Percentiles rank a stretch among this genome's conserved stretches.
These are phyloP conservation scores for Popillia japonica DNA, from an alignment of 1,140 invertebrate species.

Conservation along the genomic window DNA sequence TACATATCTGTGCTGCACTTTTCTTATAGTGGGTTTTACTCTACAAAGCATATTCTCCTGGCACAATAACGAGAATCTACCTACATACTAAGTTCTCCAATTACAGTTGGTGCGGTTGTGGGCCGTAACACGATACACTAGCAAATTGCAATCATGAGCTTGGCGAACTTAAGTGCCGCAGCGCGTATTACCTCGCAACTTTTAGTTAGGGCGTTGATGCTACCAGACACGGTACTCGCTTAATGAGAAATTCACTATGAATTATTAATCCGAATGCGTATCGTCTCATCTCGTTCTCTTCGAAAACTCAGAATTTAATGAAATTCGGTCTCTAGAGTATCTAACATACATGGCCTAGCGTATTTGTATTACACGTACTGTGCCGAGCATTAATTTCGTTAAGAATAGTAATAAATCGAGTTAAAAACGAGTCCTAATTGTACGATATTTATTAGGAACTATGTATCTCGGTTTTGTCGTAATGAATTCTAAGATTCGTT, in stretches of 20 bases:
- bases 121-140: background rate
- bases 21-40: background rate
- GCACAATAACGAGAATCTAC: no score
- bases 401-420: no score
- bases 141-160: background rate
- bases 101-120: background rate
- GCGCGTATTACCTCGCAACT: background rate
- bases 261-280: constrained; percentile 6
- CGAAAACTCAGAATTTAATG: background rate
- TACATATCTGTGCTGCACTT: no score
- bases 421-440: no score
- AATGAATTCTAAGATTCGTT: no score
- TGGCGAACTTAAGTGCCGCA: no score
- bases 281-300: background rate
- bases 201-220: background rate
- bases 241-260: constrained; percentile 1
- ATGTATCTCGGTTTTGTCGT: no score
- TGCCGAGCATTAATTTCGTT: no score
- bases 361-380: no score
- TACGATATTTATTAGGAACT: no score
- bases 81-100: background rate
- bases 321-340: background rate
- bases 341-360: no score
- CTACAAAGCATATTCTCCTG: no score
- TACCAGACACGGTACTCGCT: background rate